Evolutionary conservation across 2,888 invertebrate species (phyloP), one percentile per base, ranked within the genome.

Genomic region (Marasmarcha lunaedactyla): DNA sequence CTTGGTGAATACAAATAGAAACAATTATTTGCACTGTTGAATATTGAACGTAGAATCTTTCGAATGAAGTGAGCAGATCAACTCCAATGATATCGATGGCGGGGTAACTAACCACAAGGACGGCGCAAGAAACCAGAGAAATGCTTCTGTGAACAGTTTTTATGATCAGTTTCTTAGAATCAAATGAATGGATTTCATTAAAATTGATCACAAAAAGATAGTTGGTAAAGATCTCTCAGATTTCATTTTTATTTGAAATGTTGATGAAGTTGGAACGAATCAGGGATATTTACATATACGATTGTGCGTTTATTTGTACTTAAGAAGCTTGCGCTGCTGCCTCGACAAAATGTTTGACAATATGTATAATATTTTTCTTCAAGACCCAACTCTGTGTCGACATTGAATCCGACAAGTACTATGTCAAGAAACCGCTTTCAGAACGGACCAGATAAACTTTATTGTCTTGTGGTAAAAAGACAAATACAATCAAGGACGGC

Each of bases 311-410:
- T n/a, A n/a, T n/a, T n/a, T n/a, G n/a, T n/a, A n/a, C n/a, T n/a
- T n/a, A n/a, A n/a, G n/a, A n/a, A n/a, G n/a, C n/a, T n/a, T n/a
- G n/a, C n/a, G n/a, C n/a, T n/a, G n/a, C n/a, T n/a, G 60, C 54
- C 64, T 54, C 49, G 59, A 50, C 48, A 59, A 71, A 78, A 78
- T 76, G 67, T 81, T 81, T 67, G 68, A 60, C 60, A 59, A 52
- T 67, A 77, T n/a, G n/a, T n/a, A n/a, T 69, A 78, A 78, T 78
- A 79, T 77, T 76, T 72, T 71, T 68, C 63, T 61, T 59, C 46
- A 49, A 54, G 57, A 57, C 59, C 56, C 60, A 70, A 72, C 78
- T 78, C 58, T 56, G 69, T 78, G 78, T 79, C 71, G 72, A 78
- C 78, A 79, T 72, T 71, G 71, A 63, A 70, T 69, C 70, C 78